These are phyloP conservation scores for Athene cunicularia DNA, from an alignment of 2,113 vertebrate genomes.

Conservation along the genomic window DNA sequence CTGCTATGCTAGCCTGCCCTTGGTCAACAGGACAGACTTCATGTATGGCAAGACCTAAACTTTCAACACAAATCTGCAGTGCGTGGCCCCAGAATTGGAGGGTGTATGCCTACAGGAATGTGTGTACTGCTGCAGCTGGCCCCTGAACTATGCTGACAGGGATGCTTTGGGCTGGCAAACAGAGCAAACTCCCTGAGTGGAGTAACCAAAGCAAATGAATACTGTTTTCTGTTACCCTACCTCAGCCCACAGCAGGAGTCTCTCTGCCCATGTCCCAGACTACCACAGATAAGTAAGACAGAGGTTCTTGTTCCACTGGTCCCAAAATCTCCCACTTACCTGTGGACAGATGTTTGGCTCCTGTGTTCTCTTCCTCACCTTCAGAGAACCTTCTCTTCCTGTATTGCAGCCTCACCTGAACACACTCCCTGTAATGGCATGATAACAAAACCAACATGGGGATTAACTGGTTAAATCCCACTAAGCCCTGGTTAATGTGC, in stretches of 20 bases:
- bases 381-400: background rate
- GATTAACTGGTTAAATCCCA: background rate
- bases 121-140: background rate
- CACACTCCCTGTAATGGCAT: background rate
- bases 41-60: background rate
- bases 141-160: background rate
- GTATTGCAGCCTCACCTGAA: background rate
- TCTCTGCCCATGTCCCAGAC: background rate
- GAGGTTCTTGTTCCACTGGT: background rate
- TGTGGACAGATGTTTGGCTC: background rate
- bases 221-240: background rate
- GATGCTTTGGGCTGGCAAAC: background rate
- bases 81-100: background rate
- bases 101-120: fast-evolving
- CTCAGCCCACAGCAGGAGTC: background rate
- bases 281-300: background rate
- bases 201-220: background rate
- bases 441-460: background rate
- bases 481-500: background rate
- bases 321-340: background rate
- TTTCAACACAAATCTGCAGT: background rate
- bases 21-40: background rate
- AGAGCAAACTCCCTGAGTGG: fast-evolving
- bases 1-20: fast-evolving
- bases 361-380: background rate